Evolutionary conservation across 2,113 vertebrate genomes (phyloP), one percentile per base, ranked within the genome.

Genomic region (Ploceus nigricollis): DNA sequence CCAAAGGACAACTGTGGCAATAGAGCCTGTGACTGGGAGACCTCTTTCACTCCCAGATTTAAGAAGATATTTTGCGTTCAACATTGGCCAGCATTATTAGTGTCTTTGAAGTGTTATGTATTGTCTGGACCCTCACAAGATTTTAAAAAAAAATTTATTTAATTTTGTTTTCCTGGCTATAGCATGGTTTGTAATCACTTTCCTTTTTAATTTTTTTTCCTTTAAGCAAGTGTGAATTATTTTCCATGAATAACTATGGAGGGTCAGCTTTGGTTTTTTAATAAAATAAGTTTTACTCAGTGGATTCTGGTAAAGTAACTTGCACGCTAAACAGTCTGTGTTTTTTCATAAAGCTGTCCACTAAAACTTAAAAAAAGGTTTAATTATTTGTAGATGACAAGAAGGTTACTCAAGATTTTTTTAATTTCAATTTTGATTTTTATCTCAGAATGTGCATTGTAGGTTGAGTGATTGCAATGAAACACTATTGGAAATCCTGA

Each of bases 201-300:
- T 47, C 82, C 70, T 96, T 95, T 96, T 97, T 94, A 73, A 19
- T 31, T 90, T 94, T 95, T 90, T 93, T 95, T 84, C 39, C 2
- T 61, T 77, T 70, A 60, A 91, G 63, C 39, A 84, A 79, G 6
- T 84, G 31, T 94, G 61, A 96, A 89, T 14, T 82, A 77, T 82
- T 97, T 96, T 96, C 23, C 51, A 78, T 76, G 21, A 94, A 91
- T 82, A 97, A 65, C 33, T 92, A 85, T 50, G 11, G 72, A 94
- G 54, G 57, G 86, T 77, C 30, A 72, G 37, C 18, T 81, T 65
- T 20, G 30, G 2, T 9, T 57, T 88, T 87, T 73, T 79, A 95
- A 83, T 82, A 72, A 97, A 96, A 66, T 84, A 18, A 58, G 54
- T 94, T 96, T 95, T 94, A 95, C 39, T 92, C 31, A 82, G 56